phyloP scores from a whole-genome alignment of 2,797 vertebrate species.

The Enteromius trimaculatus region DNA sequence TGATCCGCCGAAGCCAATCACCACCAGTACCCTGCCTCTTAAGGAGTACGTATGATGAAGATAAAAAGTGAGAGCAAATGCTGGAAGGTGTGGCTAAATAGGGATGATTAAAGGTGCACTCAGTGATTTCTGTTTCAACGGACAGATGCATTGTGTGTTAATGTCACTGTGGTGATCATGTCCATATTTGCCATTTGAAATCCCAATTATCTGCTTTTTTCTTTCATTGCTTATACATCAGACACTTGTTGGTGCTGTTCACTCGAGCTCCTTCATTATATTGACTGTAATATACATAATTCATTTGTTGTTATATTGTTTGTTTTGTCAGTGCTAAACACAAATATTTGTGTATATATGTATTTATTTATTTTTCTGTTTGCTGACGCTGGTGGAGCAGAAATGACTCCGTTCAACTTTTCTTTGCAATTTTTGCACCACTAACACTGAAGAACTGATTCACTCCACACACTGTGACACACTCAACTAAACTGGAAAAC shows the following conservation, averaged over 20 bases:
- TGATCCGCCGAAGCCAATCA: conserved; percentile 75
- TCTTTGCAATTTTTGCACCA: background rate
- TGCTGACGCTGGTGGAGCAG: background rate
- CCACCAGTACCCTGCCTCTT: conserved; percentile 71
- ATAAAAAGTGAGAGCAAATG: background rate
- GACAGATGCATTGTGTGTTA: background rate
- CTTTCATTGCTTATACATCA: background rate
- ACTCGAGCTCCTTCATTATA: background rate
- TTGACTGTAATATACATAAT: background rate
- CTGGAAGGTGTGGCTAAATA: background rate
- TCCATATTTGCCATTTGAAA: conserved; percentile 12
- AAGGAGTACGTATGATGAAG: conserved; percentile 80
- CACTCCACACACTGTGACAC: background rate
- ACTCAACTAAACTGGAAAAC: background rate
- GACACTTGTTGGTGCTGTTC: background rate
- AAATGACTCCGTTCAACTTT: background rate
- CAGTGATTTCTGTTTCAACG: background rate
- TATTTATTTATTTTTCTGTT: background rate
- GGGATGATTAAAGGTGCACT: conserved; percentile 14
- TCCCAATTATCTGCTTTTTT: background rate
- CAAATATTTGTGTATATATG: background rate
- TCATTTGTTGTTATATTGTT: background rate
- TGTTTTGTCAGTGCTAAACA: conserved; percentile 1
- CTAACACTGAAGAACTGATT: background rate
- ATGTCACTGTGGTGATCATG: background rate